Conservation (phyloP, 1,140 invertebrate species). For the Drosophila pachea region DNA sequence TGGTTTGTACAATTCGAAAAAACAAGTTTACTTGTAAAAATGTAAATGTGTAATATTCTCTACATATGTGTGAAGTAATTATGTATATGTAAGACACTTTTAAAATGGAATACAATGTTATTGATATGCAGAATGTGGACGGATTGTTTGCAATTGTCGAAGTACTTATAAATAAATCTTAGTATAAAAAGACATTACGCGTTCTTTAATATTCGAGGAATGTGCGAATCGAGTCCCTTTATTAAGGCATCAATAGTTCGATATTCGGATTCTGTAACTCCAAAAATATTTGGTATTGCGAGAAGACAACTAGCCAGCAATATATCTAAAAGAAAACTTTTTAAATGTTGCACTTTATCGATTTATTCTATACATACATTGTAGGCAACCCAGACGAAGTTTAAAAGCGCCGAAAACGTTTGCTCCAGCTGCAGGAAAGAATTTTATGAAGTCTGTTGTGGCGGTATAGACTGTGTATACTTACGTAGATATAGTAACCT, state of each 20-base stretch:
- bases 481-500: slow-evolving; percentile 94
- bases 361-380: slow-evolving; percentile 83
- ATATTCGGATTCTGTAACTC: slow-evolving; percentile 92
- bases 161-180: slow-evolving; percentile 18
- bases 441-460: slow-evolving; percentile 2
- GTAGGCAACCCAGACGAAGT: slow-evolving; percentile 90
- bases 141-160: slow-evolving; percentile 13
- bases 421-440: slow-evolving; percentile 84
- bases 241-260: slow-evolving; percentile 85
- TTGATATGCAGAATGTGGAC: slow-evolving; percentile 21
- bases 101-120: slow-evolving; percentile 20
- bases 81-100: slow-evolving; percentile 40
- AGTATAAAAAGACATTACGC: slow-evolving; percentile 9
- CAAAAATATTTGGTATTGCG: slow-evolving; percentile 89
- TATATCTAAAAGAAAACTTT: slow-evolving; percentile 84
- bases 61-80: slow-evolving; percentile 25
- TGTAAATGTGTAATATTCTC: slow-evolving; percentile 26
- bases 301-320: slow-evolving; percentile 90
- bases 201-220: slow-evolving; percentile 25
- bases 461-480: slow-evolving; percentile 63
- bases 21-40: slow-evolving; percentile 40
- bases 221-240: background rate
- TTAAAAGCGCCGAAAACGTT: slow-evolving; percentile 86
- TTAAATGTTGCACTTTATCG: background rate
- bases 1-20: slow-evolving; percentile 18